A percentile compares a stretch with the other conserved stretches of the same genome.
phyloP scores from a whole-genome alignment of 2,113 vertebrate species.

The Eclectus roratus region DNA sequence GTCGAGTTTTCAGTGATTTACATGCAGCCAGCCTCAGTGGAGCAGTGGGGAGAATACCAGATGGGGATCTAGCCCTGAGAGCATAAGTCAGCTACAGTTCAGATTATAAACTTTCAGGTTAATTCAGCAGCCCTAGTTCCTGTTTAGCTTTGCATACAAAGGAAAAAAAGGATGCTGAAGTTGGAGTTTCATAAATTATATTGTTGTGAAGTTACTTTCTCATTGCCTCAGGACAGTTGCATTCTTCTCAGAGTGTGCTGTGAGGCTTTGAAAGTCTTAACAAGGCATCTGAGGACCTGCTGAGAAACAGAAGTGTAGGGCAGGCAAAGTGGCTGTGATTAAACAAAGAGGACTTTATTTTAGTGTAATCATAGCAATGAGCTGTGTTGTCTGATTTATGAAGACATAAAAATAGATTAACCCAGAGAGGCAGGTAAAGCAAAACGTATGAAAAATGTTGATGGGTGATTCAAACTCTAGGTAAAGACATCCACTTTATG shows the following conservation, averaged over 20 bases:
- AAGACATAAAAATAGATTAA: constrained; percentile 47
- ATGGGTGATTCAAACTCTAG: neutral
- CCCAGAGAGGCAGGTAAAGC: neutral
- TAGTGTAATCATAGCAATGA: constrained; percentile 27
- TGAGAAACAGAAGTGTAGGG: constrained; percentile 45
- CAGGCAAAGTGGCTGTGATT: constrained; percentile 19
- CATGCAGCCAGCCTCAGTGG: neutral
- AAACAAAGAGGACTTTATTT: constrained; percentile 36
- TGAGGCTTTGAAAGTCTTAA: constrained; percentile 32
- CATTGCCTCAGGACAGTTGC: neutral
- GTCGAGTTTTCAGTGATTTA: neutral
- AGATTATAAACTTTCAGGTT: constrained; percentile 29
- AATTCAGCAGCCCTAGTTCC: neutral
- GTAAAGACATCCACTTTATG: neutral
- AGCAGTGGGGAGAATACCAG: neutral
- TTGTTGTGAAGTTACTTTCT: constrained; percentile 31
- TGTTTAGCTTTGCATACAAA: constrained; percentile 18
- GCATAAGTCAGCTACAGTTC: constrained; percentile 9
- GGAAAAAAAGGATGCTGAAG: constrained; percentile 12
- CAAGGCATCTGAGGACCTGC: constrained; percentile 24
- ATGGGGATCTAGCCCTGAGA: neutral
- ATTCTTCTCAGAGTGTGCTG: neutral
- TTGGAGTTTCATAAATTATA: constrained; percentile 17
- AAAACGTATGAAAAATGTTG: neutral
- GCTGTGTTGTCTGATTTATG: constrained; percentile 55